Evolutionary conservation across 2,797 vertebrate genomes (phyloP), one percentile per base, ranked within the genome.

Genomic region (Notoglanidium macrostoma): DNA sequence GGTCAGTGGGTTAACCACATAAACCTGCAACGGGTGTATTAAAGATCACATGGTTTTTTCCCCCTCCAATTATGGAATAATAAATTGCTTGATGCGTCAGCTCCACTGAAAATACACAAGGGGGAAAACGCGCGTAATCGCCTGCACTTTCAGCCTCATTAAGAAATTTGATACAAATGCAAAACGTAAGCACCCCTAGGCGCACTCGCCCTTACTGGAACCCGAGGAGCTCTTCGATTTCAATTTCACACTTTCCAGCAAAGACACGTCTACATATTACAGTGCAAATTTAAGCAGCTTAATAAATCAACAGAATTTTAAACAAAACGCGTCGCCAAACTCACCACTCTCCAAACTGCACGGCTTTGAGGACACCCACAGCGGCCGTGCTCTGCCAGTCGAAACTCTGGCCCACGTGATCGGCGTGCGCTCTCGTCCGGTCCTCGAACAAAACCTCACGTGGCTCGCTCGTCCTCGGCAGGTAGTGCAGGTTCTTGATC

Each of bases 371-470:
- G 12, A 99, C 98, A 0, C 98, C 98, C 0, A 99, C 98, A 35
- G 98, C 98, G n/a, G 98, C 98, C 0, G 98, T 99, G 93, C 98
- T 99, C 95, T 99, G 97, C 98, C 98, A 99, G 95, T 99, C 98
- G 89, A 99, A 99, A 85, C 98, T 98, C 91, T 99, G 98, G 19
- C 98, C 98, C 44, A 99, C 98, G 0, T 99, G 98, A 92, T 99
- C 98, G 0, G 98, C 98, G 0, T 99, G 98, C 61, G 98, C 98
- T 91, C 97, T 96, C 0, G 98, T 99, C 90, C 98, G 95, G 87
- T 99, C 98, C 94, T 99, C 98, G 86, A 99, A 99, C 90, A 99
- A 96, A 86, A 99, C 97, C 95, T 99, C 98, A 0, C 98, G 96
- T 87, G 98, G 98, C 91, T 99, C 98, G 2, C 97, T 99, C 93